Percentiles rank a stretch among this genome's conserved stretches.
Conservation (phyloP, 2,797 vertebrate species). For the Darevskia mixta region DNA sequence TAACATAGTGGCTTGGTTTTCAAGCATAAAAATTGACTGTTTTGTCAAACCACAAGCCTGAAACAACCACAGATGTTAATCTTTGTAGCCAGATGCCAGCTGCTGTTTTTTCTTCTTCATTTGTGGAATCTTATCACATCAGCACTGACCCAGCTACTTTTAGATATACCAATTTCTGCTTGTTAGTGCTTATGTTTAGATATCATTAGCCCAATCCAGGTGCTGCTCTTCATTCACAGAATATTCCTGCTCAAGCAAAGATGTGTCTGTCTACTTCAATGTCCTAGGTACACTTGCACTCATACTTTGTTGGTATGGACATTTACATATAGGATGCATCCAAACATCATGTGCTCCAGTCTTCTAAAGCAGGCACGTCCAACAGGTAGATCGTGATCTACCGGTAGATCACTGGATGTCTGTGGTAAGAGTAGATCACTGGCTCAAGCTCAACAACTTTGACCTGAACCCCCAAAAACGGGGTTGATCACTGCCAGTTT, state of each 20-base stretch:
- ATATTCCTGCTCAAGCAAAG: not conserved
- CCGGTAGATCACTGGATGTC: too few species aligned
- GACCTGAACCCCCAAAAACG: too few species aligned
- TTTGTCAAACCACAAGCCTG: not conserved
- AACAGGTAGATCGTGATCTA: too few species aligned
- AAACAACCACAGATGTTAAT: slow-evolving; percentile 10
- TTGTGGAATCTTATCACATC: slow-evolving; percentile 3
- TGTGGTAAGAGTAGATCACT: too few species aligned
- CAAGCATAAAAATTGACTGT: not conserved
- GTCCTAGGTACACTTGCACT: not conserved
- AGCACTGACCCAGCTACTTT: not conserved
- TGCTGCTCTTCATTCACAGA: not conserved
- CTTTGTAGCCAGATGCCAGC: not conserved
- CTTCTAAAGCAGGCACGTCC: not conserved
- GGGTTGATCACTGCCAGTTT: too few species aligned
- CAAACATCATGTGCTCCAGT: not conserved
- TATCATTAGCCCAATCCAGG: not conserved
- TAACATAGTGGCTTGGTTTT: not conserved
- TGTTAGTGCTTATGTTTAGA: not conserved
- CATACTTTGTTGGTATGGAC: not conserved
- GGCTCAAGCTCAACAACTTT: too few species aligned
- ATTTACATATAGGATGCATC: not conserved
- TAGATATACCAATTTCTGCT: not conserved
- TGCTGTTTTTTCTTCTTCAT: not conserved
- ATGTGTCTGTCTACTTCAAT: not conserved